Conservation (phyloP, 1,140 invertebrate genomes). For the Augochlora pura region DNA sequence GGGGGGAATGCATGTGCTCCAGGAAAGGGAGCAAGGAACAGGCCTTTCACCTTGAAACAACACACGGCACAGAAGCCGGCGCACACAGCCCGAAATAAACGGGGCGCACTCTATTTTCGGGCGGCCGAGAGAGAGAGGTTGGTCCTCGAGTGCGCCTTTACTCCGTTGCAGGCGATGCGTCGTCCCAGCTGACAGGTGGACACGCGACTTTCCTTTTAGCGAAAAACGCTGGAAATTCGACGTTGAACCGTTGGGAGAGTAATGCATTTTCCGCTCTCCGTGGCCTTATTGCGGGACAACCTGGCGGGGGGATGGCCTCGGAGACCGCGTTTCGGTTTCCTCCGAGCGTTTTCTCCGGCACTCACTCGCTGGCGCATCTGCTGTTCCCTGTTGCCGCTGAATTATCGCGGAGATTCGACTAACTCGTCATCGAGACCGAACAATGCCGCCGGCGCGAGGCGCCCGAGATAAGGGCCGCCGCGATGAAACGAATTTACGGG, state of each 20-base stretch:
- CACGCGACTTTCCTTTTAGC: background rate
- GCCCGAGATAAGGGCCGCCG: slow-evolving; percentile 16
- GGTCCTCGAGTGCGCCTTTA: slow-evolving; percentile 25
- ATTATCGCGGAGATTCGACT: too few relatives aligned
- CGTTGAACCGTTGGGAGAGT: too few relatives aligned
- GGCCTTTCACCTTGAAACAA: slow-evolving; percentile 50
- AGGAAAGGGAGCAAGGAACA: slow-evolving; percentile 13
- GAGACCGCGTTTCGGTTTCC: too few relatives aligned
- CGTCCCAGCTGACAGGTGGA: background rate
- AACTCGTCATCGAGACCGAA: background rate
- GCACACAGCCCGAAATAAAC: slow-evolving; percentile 35
- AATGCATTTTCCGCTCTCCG: too few relatives aligned
- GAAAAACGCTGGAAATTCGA: background rate
- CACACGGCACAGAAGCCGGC: background rate
- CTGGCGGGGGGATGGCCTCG: too few relatives aligned
- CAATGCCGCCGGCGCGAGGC: slow-evolving; percentile 16
- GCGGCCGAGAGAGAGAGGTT: background rate
- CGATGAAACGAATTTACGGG: slow-evolving; percentile 36
- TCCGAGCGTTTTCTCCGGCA: too few relatives aligned
- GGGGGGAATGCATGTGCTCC: slow-evolving; percentile 2
- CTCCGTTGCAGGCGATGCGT: slow-evolving; percentile 1
- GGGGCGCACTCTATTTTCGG: slow-evolving; percentile 40
- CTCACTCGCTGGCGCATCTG: too few relatives aligned
- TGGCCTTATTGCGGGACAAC: too few relatives aligned
- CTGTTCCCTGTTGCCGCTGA: too few relatives aligned